These are phyloP conservation scores for Catharus minimus DNA, from an alignment of 2,113 vertebrate species.

Conservation along the genomic window DNA sequence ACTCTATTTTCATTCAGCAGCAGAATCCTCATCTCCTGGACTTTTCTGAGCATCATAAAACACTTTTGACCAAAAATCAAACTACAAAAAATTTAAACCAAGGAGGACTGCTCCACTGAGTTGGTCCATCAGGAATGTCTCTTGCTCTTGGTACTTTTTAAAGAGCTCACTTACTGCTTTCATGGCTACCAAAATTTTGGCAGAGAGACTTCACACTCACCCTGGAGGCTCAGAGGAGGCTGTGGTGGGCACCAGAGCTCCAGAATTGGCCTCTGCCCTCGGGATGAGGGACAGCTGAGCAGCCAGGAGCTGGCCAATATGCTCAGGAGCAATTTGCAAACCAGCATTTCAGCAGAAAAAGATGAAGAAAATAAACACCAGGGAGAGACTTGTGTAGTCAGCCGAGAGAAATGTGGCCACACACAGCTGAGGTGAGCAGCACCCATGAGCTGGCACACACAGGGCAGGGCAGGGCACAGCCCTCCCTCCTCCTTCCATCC, in stretches of 20 bases:
- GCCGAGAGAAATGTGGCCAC: background rate
- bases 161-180: background rate
- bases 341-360: background rate
- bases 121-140: background rate
- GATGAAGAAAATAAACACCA: background rate
- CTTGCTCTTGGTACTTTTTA: background rate
- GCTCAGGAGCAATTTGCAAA: background rate
- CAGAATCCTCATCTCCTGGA: background rate
- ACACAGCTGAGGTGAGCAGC: background rate
- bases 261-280: background rate
- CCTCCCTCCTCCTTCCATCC: background rate
- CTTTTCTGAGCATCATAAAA: background rate
- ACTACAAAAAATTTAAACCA: background rate
- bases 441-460: background rate
- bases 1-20: background rate
- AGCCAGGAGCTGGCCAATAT: background rate
- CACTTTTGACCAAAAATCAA: background rate
- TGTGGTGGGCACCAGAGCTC: background rate
- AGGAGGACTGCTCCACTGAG: background rate
- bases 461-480: background rate
- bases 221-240: background rate
- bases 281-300: background rate
- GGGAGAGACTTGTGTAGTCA: accelerated
- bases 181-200: background rate
- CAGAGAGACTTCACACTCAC: background rate